Percentiles rank a stretch among this genome's conserved stretches.
Conservation (phyloP, 1,140 invertebrate genomes). For the Varroa destructor region DNA sequence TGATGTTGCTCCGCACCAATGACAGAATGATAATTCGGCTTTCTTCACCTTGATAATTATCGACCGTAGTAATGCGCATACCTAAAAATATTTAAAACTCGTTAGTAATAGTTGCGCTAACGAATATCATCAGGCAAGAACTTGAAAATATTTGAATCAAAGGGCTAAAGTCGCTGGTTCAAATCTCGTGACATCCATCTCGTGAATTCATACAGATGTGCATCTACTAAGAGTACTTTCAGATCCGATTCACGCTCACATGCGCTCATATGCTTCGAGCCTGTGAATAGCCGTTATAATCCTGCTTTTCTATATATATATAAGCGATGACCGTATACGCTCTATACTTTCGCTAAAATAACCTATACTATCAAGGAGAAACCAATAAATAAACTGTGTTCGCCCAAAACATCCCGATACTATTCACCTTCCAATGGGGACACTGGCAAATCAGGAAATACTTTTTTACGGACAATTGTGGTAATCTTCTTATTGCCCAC, state of each 20-base stretch:
- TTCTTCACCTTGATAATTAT: constrained; percentile 75
- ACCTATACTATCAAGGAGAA: too few species aligned
- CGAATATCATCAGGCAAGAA: too few species aligned
- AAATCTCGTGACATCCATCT: not conserved
- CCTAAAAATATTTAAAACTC: not conserved
- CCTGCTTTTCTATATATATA: not conserved
- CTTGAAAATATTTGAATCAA: too few species aligned
- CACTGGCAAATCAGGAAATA: not conserved
- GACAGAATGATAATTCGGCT: constrained; percentile 68
- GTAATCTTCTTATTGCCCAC: not conserved
- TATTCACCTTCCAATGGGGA: constrained; percentile 4
- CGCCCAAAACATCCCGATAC: too few species aligned
- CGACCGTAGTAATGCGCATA: constrained; percentile 51
- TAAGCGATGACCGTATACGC: too few species aligned
- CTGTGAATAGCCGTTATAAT: not conserved
- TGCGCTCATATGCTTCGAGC: not conserved
- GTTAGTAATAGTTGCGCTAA: too few species aligned
- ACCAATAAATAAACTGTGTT: too few species aligned
- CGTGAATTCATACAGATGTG: not conserved
- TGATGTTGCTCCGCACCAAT: constrained; percentile 57
- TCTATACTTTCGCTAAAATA: too few species aligned
- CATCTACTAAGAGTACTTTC: not conserved
- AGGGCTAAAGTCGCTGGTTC: too few species aligned
- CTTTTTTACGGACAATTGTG: not conserved
- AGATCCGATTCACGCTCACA: too few species aligned